Percentiles rank a stretch among this genome's conserved stretches.
These are phyloP conservation scores for Cyanoliseus patagonus DNA, from an alignment of 2,113 vertebrate species.

Conservation along the genomic window DNA sequence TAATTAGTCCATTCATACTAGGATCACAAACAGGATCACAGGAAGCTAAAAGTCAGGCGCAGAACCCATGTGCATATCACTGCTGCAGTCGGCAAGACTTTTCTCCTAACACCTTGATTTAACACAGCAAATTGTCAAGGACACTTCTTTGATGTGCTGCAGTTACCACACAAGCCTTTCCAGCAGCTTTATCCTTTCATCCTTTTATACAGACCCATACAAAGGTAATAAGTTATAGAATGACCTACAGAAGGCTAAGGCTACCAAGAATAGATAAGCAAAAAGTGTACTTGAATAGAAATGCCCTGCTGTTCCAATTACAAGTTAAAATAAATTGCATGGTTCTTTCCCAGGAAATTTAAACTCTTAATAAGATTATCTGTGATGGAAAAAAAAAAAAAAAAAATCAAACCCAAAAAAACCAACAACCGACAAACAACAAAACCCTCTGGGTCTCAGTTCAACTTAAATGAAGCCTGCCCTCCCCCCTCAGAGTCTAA, in stretches of 20 bases:
- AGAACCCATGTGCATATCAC: constrained; percentile 14
- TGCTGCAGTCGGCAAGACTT: not conserved
- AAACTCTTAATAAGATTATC: not conserved
- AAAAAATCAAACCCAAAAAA: not conserved
- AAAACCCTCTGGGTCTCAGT: not conserved
- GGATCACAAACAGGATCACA: not conserved
- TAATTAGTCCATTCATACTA: not conserved
- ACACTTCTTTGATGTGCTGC: not conserved
- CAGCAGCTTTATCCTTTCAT: not conserved
- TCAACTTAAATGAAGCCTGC: not conserved
- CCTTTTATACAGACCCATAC: not conserved
- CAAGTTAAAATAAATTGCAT: not conserved
- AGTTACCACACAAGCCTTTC: not conserved
- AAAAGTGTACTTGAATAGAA: not conserved
- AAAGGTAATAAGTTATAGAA: not conserved
- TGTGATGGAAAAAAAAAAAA: not conserved
- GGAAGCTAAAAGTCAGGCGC: not conserved
- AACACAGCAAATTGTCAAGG: not conserved
- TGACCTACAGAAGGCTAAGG: not conserved
- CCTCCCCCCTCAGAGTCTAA: not conserved
- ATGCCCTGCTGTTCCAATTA: not conserved
- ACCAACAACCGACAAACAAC: not conserved
- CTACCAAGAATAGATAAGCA: constrained; percentile 5
- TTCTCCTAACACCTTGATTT: not conserved
- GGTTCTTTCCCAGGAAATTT: constrained; percentile 3